Percentiles rank a stretch among this genome's conserved stretches.
phyloP scores from a whole-genome alignment of 2,888 invertebrate genomes.

The Polyommatus iphigenia region DNA sequence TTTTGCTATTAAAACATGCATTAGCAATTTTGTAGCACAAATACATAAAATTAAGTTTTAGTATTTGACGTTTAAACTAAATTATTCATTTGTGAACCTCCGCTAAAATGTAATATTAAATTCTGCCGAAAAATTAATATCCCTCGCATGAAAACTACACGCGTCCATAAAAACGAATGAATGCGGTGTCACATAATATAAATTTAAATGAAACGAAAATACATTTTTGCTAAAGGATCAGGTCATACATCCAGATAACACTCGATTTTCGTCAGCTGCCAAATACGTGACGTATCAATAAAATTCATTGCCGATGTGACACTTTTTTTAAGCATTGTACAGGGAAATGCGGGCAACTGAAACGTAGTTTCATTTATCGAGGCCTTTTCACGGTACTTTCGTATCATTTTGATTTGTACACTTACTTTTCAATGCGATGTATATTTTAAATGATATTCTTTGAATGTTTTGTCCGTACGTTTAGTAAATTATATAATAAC shows the following conservation, averaged over 20 bases:
- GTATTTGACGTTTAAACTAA: not conserved
- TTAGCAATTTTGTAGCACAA: not conserved
- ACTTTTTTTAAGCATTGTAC: constrained; percentile 25
- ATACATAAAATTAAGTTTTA: not conserved
- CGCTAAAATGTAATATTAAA: not conserved
- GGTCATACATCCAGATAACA: constrained; percentile 36
- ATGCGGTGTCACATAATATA: constrained; percentile 27
- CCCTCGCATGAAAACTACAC: not conserved
- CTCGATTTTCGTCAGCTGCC: constrained; percentile 39
- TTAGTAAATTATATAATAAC: too few relatives aligned
- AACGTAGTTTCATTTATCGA: constrained; percentile 28
- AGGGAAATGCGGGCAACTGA: constrained; percentile 26
- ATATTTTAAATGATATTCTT: too few relatives aligned
- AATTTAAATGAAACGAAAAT: constrained; percentile 28
- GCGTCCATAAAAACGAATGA: constrained; percentile 20
- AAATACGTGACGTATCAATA: constrained; percentile 37
- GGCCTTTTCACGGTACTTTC: constrained; percentile 6
- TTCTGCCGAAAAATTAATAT: not conserved
- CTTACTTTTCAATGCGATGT: not conserved
- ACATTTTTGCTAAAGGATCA: constrained; percentile 34
- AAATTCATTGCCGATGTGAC: constrained; percentile 36
- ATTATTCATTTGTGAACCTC: not conserved
- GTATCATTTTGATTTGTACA: constrained; percentile 16
- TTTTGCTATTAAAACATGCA: not conserved
- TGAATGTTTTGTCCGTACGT: too few relatives aligned